These are phyloP conservation scores for Dicranocentrus wangi DNA, from an alignment of 2,888 invertebrate species.

Conservation along the genomic window DNA sequence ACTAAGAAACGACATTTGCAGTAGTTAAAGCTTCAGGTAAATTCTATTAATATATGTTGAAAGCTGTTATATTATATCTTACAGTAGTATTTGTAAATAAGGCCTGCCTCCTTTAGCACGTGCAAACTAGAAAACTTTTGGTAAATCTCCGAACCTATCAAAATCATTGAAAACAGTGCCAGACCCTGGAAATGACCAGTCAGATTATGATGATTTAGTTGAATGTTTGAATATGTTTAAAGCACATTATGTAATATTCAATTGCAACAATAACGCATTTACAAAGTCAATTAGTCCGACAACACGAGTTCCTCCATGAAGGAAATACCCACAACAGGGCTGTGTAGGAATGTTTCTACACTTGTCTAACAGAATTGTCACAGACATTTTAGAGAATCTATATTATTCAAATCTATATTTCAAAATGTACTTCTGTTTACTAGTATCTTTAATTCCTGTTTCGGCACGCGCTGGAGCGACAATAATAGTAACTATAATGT, in stretches of 20 bases:
- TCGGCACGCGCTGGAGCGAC: no score
- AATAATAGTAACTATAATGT: no score
- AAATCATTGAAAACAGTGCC: constrained; percentile 44
- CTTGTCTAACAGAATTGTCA: constrained; percentile 22
- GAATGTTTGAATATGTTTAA: neutral
- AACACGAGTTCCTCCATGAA: constrained; percentile 55
- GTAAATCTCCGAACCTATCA: constrained; percentile 50
- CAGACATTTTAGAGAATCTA: constrained; percentile 10
- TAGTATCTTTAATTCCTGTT: no score
- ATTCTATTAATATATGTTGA: constrained; percentile 1
- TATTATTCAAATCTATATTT: no score
- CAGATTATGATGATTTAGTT: neutral
- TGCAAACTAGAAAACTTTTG: constrained; percentile 25
- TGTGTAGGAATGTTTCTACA: constrained; percentile 32
- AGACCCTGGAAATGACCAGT: constrained; percentile 34
- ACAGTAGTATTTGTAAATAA: constrained; percentile 45
- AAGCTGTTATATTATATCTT: constrained; percentile 14
- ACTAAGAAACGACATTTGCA: constrained; percentile 35
- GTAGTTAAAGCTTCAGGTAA: constrained; percentile 12
- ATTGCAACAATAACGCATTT: no score
- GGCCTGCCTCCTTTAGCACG: neutral
- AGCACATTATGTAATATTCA: constrained; percentile 1
- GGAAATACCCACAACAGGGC: constrained; percentile 63
- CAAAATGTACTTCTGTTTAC: no score
- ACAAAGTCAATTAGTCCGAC: constrained; percentile 59